Percentiles rank a stretch among this genome's conserved stretches.
Evolutionary conservation across 2,113 vertebrate genomes (phyloP).

Genomic region (Sula dactylatra): DNA sequence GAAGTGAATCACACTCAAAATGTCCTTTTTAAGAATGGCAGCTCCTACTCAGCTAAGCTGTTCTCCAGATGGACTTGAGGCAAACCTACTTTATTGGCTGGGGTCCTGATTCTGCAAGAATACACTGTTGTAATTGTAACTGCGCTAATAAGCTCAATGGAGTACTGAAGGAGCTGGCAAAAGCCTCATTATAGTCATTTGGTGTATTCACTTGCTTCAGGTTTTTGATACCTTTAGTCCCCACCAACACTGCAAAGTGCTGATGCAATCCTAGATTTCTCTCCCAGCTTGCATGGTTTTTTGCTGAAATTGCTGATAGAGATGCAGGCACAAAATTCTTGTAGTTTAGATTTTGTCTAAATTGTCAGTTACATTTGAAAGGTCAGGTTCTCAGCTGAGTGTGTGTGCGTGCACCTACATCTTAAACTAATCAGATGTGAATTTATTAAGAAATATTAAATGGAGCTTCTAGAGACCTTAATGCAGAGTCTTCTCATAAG

Average conservation of each 20-base stretch:
- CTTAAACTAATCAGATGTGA: not conserved
- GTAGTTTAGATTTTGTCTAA: not conserved
- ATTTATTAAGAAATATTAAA: not conserved
- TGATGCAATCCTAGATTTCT: not conserved
- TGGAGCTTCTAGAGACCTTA: not conserved
- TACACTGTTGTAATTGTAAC: not conserved
- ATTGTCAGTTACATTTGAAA: not conserved
- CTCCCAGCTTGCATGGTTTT: not conserved
- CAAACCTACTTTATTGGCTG: not conserved
- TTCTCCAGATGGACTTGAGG: not conserved
- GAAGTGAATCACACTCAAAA: not conserved
- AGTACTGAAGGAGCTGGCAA: not conserved
- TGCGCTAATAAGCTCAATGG: not conserved
- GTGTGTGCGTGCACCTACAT: not conserved
- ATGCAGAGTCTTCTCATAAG: not conserved
- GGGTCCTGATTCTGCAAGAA: not conserved
- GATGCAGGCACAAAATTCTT: not conserved
- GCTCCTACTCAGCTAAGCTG: not conserved
- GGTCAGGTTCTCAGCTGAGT: not conserved
- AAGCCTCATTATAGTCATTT: not conserved
- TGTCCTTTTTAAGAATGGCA: not conserved
- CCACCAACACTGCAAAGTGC: not conserved
- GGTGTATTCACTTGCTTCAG: not conserved
- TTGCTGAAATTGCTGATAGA: not conserved
- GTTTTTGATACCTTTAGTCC: not conserved